Percentiles rank a stretch among this genome's conserved stretches.
These are phyloP conservation scores for Microplitis demolitor DNA, from an alignment of 1,140 invertebrate species.

Conservation along the genomic window DNA sequence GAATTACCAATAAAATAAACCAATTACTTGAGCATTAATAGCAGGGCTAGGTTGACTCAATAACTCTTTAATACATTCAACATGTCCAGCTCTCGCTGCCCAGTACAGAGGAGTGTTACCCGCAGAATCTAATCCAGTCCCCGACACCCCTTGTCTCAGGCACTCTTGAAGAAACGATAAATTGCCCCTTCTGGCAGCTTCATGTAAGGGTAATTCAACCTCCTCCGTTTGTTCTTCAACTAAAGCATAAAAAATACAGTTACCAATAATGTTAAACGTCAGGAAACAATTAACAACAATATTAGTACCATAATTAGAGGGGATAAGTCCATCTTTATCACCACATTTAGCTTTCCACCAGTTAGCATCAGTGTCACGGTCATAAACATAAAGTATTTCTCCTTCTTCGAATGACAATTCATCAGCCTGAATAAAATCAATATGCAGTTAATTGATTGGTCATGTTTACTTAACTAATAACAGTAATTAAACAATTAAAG, in stretches of 20 bases:
- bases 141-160: constrained; percentile 69
- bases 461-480: constrained; percentile 12
- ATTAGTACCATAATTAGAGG: constrained; percentile 69
- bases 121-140: constrained; percentile 72
- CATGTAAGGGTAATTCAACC: constrained; percentile 71
- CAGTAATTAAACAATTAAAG: background rate
- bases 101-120: constrained; percentile 75
- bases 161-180: constrained; percentile 69
- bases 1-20: too few species aligned
- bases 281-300: background rate
- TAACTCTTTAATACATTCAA: constrained; percentile 64
- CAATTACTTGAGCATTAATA: constrained; percentile 58
- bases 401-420: constrained; percentile 70
- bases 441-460: background rate
- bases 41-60: constrained; percentile 54
- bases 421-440: constrained; percentile 43
- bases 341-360: constrained; percentile 72
- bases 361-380: constrained; percentile 62
- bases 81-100: constrained; percentile 67
- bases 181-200: constrained; percentile 75
- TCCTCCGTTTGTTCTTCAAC: constrained; percentile 69
- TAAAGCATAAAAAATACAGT: constrained; percentile 43
- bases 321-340: constrained; percentile 67
- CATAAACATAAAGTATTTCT: constrained; percentile 70
- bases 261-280: background rate